Conservation (phyloP, 2,113 vertebrate genomes). For the Clarias gariepinus region DNA sequence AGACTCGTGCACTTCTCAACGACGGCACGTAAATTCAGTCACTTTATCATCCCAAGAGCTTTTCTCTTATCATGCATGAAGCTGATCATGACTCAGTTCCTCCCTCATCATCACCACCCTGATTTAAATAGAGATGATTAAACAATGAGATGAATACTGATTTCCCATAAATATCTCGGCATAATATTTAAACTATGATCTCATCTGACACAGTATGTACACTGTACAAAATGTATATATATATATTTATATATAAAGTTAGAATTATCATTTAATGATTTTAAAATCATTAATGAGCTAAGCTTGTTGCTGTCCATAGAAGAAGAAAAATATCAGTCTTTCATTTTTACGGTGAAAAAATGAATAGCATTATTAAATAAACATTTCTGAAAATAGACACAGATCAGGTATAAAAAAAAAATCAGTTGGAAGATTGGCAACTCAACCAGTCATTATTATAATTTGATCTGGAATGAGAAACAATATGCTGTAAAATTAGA, state of each 20-base stretch:
- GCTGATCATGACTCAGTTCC: background rate
- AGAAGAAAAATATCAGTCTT: conserved; percentile 9
- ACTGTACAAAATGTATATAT: conserved; percentile 66
- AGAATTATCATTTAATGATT: conserved; percentile 54
- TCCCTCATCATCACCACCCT: background rate
- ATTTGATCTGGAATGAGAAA: background rate
- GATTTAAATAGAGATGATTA: background rate
- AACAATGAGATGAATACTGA: conserved; percentile 59
- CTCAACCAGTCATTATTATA: background rate
- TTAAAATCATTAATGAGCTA: conserved; percentile 36
- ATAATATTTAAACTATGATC: conserved; percentile 48
- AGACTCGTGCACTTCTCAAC: background rate
- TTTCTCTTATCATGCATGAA: background rate
- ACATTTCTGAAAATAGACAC: conserved; percentile 16
- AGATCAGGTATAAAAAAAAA: conserved; percentile 1
- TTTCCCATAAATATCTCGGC: conserved; percentile 67
- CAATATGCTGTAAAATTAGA: background rate
- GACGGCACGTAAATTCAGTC: background rate
- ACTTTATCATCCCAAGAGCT: conserved; percentile 14
- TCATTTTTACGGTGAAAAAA: background rate
- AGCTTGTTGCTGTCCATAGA: conserved; percentile 43
- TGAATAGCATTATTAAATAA: conserved; percentile 12
- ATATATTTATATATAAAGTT: conserved; percentile 40
- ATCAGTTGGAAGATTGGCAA: conserved; percentile 27
- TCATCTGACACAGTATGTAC: conserved; percentile 65